Percentiles rank a stretch among this genome's conserved stretches.
These are phyloP conservation scores for Nephrotoma flavescens DNA, from an alignment of 2,888 invertebrate species.

Conservation along the genomic window DNA sequence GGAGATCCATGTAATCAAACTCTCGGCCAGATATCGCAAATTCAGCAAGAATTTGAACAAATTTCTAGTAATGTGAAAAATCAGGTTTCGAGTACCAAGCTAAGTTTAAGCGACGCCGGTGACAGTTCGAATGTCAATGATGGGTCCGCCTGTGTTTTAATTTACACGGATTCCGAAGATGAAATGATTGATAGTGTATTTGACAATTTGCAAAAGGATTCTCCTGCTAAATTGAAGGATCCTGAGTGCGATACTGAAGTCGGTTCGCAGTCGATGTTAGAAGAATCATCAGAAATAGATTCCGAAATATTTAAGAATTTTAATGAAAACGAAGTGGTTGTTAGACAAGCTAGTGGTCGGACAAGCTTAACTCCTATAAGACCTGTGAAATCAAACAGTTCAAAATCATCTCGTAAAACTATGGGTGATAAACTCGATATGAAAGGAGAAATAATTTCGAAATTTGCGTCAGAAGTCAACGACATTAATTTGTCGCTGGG, in stretches of 20 bases:
- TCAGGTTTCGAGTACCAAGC: neutral
- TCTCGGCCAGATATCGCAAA: neutral
- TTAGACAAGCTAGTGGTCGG: neutral
- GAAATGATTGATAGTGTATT: neutral
- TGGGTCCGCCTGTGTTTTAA: neutral
- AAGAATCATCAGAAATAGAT: neutral
- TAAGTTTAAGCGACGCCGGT: neutral
- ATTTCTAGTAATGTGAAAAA: neutral
- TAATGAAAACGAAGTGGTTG: neutral
- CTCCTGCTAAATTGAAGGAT: neutral
- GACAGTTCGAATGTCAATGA: neutral
- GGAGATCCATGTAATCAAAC: neutral
- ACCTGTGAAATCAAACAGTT: neutral
- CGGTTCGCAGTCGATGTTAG: neutral
- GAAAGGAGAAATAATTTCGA: neutral
- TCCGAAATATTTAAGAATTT: neutral
- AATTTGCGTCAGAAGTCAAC: neutral
- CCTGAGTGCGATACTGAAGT: neutral
- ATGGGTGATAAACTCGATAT: neutral
- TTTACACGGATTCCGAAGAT: neutral
- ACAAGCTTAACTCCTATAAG: neutral
- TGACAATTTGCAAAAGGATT: neutral
- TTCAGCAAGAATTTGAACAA: neutral
- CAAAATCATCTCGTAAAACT: neutral
- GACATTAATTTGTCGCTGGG: neutral